Base-by-base conservation (phyloP, 2,888 invertebrate species). In the Oscheius sp. region DNA sequence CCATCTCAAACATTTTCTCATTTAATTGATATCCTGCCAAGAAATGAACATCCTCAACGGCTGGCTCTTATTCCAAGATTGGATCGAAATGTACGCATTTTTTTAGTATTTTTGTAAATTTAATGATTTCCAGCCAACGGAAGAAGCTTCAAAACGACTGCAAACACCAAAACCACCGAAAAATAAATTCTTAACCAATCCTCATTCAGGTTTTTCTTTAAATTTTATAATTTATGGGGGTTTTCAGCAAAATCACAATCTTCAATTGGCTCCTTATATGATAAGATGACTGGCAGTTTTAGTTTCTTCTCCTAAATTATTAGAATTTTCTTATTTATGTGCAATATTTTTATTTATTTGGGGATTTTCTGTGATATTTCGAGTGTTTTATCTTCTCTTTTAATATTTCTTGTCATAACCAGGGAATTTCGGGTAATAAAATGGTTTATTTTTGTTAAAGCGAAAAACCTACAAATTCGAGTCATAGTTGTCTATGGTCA, bases 261-360 rank as follows among this genome's bases (percentile, higher is more conserved):
- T 16, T 79, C 80, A 6, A 41, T 83, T 49, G 76, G 78, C n/a
- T 79, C 81, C 1, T 75, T 83, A 63, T 77, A 77, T 58, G 80
- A 81, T 66, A 72, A 78, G 58, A 74, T 83, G 45, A 81, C 81
- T 18, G 77, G 79, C 53, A 77, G 75, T 35, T 81, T 78, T 43
- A 64, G 64, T 43, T 72, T 72, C 41, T 72, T 72, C 45, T 23
- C 63, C 23, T 35, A 35, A 35, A 3, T 35, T 9, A n/a, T n/a
- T n/a, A n/a, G n/a, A n/a, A n/a, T n/a, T n/a, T n/a, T n/a, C n/a
- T n/a, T n/a, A n/a, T n/a, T n/a, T n/a, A n/a, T n/a, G n/a, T n/a
- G n/a, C n/a, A n/a, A n/a, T n/a, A n/a, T n/a, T n/a, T n/a, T n/a
- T n/a, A n/a, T n/a, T n/a, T n/a, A n/a, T n/a, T n/a, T n/a, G n/a